Evolutionary conservation across 2,113 vertebrate species (phyloP).

Genomic region (Vidua macroura): DNA sequence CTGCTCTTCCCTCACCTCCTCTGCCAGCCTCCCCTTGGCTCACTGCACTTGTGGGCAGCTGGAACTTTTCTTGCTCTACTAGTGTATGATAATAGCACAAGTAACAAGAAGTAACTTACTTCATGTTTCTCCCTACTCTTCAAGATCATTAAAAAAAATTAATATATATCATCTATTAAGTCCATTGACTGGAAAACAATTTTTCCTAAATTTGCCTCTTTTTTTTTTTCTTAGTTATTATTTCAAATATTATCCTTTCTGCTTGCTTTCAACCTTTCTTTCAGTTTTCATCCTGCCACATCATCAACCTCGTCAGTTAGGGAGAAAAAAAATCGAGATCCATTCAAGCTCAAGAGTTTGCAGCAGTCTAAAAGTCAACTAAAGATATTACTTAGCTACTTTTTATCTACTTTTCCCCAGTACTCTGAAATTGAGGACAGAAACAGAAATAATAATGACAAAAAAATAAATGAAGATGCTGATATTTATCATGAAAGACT

Average conservation of each 20-base stretch:
- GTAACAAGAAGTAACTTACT: neutral
- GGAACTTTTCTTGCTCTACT: neutral
- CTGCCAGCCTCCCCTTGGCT: neutral
- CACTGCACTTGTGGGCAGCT: neutral
- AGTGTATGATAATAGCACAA: neutral
- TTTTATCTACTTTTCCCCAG: neutral
- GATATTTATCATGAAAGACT: neutral
- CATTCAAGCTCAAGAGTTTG: neutral
- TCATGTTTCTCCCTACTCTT: neutral
- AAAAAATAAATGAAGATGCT: neutral
- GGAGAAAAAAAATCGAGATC: neutral
- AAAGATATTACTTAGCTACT: neutral
- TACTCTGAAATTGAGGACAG: neutral
- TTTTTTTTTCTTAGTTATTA: neutral
- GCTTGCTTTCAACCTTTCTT: neutral
- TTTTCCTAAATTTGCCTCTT: neutral
- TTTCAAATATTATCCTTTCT: neutral
- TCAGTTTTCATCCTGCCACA: neutral
- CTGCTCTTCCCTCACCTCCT: neutral
- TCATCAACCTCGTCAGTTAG: neutral
- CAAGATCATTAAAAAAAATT: neutral
- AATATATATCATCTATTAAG: neutral
- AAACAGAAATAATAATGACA: neutral
- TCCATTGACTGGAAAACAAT: neutral
- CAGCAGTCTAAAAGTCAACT: neutral